Conservation (phyloP, 2,797 vertebrate species). For the Pangasius sanitwongsei region DNA sequence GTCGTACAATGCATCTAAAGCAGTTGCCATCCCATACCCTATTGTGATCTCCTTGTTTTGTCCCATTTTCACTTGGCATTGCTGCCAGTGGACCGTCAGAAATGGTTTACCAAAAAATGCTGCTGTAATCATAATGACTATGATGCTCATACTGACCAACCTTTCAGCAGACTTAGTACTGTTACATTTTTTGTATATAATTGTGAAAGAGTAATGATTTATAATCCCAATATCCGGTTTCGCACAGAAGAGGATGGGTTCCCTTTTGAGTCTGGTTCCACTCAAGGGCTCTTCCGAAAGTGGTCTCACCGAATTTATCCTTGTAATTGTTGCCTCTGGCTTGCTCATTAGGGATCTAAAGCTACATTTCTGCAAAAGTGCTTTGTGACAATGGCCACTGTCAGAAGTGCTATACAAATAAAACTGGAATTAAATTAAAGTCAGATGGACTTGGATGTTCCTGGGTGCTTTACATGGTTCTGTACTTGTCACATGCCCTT, state of each 20-base stretch:
- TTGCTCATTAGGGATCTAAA: background rate
- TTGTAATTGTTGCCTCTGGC: background rate
- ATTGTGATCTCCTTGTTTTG: conserved; percentile 16
- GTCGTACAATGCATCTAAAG: background rate
- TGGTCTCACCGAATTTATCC: background rate
- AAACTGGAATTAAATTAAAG: background rate
- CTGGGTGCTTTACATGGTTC: background rate
- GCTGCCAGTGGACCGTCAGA: background rate
- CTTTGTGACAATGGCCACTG: background rate
- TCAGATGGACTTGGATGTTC: background rate
- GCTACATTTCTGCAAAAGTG: background rate
- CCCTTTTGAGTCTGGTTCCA: background rate
- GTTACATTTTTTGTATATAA: background rate
- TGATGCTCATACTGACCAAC: background rate
- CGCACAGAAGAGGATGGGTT: background rate
- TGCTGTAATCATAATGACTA: background rate
- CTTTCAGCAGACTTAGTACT: background rate
- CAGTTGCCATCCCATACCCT: conserved; percentile 8
- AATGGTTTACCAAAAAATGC: background rate
- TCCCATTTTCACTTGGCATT: background rate
- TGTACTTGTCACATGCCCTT: conserved; percentile 44
- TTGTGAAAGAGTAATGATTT: background rate
- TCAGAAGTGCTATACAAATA: background rate
- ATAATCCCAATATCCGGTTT: background rate
- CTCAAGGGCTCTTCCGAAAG: background rate